A percentile compares a stretch with the other conserved stretches of the same genome.
phyloP scores from a whole-genome alignment of 2,797 vertebrate genomes.

The Cirrhinus mrigala region DNA sequence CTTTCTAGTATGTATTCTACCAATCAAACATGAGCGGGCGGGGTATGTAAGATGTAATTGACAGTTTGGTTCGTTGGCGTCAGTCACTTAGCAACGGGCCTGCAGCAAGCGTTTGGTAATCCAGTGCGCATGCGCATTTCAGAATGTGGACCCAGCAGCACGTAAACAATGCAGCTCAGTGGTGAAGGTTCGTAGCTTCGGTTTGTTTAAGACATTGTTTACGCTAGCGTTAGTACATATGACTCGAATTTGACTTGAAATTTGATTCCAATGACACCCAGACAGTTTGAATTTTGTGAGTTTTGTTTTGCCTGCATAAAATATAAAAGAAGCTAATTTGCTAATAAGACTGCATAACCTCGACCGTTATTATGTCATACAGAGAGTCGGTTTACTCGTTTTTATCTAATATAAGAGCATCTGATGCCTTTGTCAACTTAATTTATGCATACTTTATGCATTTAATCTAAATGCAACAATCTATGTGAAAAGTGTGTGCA shows the following conservation, averaged over 20 bases:
- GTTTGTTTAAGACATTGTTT: not conserved
- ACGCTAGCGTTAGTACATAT: not conserved
- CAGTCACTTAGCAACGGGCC: slow-evolving; percentile 75
- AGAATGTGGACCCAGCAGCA: not conserved
- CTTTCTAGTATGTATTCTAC: not conserved
- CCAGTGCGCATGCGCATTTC: not conserved
- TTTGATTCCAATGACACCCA: not conserved
- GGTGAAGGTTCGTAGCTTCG: slow-evolving; percentile 14
- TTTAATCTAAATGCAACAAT: not conserved
- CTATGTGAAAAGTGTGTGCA: not conserved
- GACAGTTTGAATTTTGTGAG: not conserved
- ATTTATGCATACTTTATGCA: not conserved
- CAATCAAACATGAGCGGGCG: slow-evolving; percentile 65
- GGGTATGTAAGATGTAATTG: not conserved
- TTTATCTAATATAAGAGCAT: not conserved
- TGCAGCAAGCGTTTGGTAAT: not conserved
- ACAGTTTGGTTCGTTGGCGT: slow-evolving; percentile 56
- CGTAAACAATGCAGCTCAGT: not conserved
- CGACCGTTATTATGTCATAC: not conserved
- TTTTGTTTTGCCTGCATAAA: not conserved
- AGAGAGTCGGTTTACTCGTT: not conserved
- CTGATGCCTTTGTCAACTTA: not conserved
- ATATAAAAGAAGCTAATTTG: not conserved
- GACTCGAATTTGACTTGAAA: not conserved
- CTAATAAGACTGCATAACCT: not conserved